These are phyloP conservation scores for Pantherophis alleghaniensis DNA, from an alignment of 2,797 vertebrate species.

Conservation along the genomic window DNA sequence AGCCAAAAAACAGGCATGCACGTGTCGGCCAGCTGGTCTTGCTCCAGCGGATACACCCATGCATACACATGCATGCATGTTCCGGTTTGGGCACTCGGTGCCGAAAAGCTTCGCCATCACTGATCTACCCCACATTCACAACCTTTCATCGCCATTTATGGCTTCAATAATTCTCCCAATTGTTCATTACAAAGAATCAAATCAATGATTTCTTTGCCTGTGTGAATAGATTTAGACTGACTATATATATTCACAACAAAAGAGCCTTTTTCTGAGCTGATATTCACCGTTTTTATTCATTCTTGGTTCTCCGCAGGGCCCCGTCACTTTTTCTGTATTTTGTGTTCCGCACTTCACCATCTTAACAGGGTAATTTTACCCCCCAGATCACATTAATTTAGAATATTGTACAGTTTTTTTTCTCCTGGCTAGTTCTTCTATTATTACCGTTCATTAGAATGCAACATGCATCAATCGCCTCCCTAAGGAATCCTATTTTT, in stretches of 20 bases:
- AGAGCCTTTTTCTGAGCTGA: not conserved
- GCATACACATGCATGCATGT: too few species aligned
- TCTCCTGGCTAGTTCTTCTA: not conserved
- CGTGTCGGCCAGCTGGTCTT: too few species aligned
- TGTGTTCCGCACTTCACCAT: not conserved
- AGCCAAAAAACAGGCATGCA: too few species aligned
- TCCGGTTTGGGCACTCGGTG: too few species aligned
- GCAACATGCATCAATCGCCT: not conserved
- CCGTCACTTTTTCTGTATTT: not conserved
- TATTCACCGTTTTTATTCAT: not conserved
- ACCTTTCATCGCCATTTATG: not conserved
- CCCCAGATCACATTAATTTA: not conserved
- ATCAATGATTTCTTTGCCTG: not conserved
- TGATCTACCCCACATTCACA: not conserved
- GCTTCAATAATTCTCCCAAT: not conserved
- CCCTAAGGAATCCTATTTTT: not conserved
- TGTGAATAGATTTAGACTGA: not conserved
- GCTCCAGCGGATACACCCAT: too few species aligned
- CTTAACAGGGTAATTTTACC: not conserved
- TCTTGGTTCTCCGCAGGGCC: not conserved
- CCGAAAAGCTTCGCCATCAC: too few species aligned
- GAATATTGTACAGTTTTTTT: not conserved
- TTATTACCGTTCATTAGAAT: not conserved
- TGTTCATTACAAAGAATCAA: not conserved
- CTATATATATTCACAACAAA: not conserved